Conservation (phyloP, 53 echinoderm and acorn worm genomes). For the Antedon mediterranea region DNA sequence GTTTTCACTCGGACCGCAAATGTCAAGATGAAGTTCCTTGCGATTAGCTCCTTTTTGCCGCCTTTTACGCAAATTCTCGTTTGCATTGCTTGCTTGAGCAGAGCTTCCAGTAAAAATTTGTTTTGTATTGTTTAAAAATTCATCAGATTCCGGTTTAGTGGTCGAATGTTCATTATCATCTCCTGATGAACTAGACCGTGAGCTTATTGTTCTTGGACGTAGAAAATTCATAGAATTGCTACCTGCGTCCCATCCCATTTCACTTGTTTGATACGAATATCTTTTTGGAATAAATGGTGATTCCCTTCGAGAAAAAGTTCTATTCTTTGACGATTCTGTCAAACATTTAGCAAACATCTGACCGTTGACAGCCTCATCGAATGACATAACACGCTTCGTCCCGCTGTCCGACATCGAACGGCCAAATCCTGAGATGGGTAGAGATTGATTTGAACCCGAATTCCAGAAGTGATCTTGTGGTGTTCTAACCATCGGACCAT, state of each 20-base stretch:
- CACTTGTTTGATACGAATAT: background rate
- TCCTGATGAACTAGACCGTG: background rate
- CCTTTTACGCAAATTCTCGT: background rate
- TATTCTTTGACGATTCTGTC: background rate
- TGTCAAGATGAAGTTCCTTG: background rate
- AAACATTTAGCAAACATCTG: background rate
- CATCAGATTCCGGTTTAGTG: no score
- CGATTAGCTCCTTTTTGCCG: background rate
- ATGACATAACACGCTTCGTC: background rate
- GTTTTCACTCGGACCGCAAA: background rate
- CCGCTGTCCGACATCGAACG: background rate
- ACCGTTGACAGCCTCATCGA: background rate
- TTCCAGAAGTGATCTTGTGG: background rate
- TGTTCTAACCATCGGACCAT: background rate
- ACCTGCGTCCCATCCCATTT: background rate
- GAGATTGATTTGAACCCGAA: background rate
- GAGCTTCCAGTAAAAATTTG: background rate
- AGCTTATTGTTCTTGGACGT: background rate
- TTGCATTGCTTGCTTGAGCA: background rate
- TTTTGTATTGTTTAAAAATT: background rate
- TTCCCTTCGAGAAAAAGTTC: background rate
- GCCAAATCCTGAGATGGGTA: background rate
- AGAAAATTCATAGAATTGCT: background rate
- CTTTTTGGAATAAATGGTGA: background rate
- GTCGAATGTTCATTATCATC: background rate